Evolutionary conservation across 2,888 invertebrate species (phyloP).

Genomic region (Agrochola lychnidis): DNA sequence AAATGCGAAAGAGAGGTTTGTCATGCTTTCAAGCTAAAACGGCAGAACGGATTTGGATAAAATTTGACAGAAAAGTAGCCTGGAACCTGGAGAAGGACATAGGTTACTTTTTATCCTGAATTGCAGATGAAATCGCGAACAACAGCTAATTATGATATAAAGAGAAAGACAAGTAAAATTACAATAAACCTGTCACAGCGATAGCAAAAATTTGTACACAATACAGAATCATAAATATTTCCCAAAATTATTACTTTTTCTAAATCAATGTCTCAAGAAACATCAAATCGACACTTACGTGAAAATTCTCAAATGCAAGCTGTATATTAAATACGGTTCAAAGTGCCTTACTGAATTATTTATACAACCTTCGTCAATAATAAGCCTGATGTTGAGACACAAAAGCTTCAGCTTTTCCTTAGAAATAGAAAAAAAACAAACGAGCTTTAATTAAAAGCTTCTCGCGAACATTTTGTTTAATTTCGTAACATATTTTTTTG

Average conservation of each 20-base stretch:
- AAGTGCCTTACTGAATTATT: slow-evolving; percentile 12
- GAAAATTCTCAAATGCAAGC: not conserved
- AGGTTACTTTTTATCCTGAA: too few species aligned
- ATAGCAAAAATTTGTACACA: too few species aligned
- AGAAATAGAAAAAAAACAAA: not conserved
- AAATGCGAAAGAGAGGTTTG: too few species aligned
- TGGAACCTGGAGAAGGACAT: too few species aligned
- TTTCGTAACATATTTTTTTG: slow-evolving; percentile 22
- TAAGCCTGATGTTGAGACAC: not conserved
- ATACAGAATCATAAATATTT: not conserved
- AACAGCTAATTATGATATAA: too few species aligned
- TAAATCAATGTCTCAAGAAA: not conserved
- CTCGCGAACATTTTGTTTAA: slow-evolving; percentile 1
- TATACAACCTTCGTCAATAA: slow-evolving; percentile 11
- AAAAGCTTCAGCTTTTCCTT: not conserved
- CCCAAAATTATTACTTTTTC: not conserved
- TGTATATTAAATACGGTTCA: not conserved
- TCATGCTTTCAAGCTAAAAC: too few species aligned
- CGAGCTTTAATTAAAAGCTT: slow-evolving; percentile 31
- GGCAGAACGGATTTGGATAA: too few species aligned
- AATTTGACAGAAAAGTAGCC: too few species aligned
- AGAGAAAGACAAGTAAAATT: not conserved
- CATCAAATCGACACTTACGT: not conserved
- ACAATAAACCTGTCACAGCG: not conserved
- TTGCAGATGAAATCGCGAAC: too few species aligned